Evolutionary conservation across 2,888 invertebrate species (phyloP), one percentile per base, ranked within the genome.

Genomic region (Physocephala rufipes): DNA sequence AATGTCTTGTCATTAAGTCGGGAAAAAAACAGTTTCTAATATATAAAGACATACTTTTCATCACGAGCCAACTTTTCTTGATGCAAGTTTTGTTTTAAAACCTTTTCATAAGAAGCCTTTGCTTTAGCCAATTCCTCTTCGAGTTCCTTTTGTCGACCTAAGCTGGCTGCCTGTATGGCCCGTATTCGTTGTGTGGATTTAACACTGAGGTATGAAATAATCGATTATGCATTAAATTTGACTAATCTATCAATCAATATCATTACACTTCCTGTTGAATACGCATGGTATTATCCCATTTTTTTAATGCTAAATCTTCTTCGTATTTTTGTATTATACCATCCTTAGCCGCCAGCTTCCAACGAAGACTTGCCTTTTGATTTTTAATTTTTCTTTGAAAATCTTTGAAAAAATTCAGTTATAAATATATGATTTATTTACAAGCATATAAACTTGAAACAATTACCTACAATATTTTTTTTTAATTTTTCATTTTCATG

Each of bases 41-140:
- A n/a, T n/a, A n/a, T n/a, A n/a, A n/a, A n/a, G 51, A 61, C 79
- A 74, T 75, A 85, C 85, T 85, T 86, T 74, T 83, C 81, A 36
- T 80, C 82, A 1, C 81, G 78, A 0, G 79, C 71, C 0, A 77
- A 76, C 67, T 78, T 82, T 62, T 84, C 82, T 13, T 73, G 47
- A 12, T 66, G 73, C 1, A 79, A 68, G 73, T 81, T 82, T 0
- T 73, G 55, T 15, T 73, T 79, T 0, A 79, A 70, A 2, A 77
- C 36, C 4, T 77, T 75, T 3, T 79, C 73, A 58, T 80, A 80
- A 0, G 55, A 71, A 1, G 45, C 4, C 45, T 74, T 76, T 0
- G 75, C 61, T 9, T 76, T 77, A 7, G 78, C 74, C 2, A 83
- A 61, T 24, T 81, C 77, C 15, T 79, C 77, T 3, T 71, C 72